Percentiles rank a stretch among this genome's conserved stretches.
Evolutionary conservation across 2,797 vertebrate genomes (phyloP).

Genomic region (Psittacula echo): DNA sequence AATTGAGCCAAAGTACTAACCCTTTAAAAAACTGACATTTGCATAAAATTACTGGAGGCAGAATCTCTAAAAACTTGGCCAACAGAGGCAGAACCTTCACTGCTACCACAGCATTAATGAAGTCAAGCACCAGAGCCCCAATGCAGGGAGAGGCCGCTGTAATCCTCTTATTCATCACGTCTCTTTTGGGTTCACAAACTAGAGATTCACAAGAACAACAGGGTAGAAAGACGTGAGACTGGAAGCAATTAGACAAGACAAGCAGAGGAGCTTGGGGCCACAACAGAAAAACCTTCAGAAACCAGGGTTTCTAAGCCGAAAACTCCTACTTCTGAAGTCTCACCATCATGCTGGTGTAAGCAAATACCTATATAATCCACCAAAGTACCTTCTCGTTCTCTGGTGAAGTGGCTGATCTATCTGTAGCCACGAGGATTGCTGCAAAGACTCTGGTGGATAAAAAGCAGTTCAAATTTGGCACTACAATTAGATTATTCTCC

Average conservation of each 20-base stretch:
- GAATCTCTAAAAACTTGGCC: not conserved
- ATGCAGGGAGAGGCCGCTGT: not conserved
- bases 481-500: not conserved
- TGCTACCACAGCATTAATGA: not conserved
- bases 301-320: not conserved
- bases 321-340: not conserved
- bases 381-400: not conserved
- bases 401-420: not conserved
- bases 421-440: not conserved
- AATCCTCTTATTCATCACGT: fast-evolving
- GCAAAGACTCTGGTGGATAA: not conserved
- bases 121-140: not conserved
- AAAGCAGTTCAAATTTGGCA: not conserved
- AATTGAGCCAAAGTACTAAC: not conserved
- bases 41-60: not conserved
- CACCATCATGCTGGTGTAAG: not conserved
- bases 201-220: not conserved
- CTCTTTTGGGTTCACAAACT: not conserved
- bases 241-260: not conserved
- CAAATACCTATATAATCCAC: not conserved
- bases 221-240: not conserved
- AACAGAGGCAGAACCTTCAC: not conserved
- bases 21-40: not conserved
- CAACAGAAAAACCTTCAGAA: not conserved
- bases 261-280: not conserved